These are phyloP conservation scores for Ephestia elutella DNA, from an alignment of 1,140 invertebrate genomes.

Conservation along the genomic window DNA sequence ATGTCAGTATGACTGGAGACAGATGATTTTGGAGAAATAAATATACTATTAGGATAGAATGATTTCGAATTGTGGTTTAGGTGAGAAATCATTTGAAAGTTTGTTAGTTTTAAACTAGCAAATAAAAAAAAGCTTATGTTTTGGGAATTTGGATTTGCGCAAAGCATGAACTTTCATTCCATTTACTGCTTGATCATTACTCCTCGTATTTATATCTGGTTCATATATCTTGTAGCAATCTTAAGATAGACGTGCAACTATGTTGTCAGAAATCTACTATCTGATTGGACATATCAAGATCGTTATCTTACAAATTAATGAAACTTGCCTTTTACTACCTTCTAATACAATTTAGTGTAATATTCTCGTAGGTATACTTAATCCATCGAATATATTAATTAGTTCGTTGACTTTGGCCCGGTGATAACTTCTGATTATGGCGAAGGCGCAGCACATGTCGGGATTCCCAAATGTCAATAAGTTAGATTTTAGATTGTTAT, in stretches of 20 bases:
- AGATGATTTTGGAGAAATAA: too few species aligned
- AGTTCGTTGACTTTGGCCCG: neutral
- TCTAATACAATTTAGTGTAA: neutral
- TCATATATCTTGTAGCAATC: constrained; percentile 13
- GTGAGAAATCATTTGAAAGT: too few species aligned
- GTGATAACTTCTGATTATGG: neutral
- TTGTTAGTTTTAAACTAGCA: too few species aligned
- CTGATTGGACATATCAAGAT: constrained; percentile 1
- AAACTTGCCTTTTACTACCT: neutral
- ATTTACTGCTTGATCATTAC: constrained; percentile 24
- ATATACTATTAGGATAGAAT: too few species aligned
- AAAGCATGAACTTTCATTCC: neutral
- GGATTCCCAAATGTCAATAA: constrained; percentile 6
- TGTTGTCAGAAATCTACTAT: neutral
- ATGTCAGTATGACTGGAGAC: too few species aligned
- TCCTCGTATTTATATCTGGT: constrained; percentile 14
- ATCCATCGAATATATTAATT: constrained; percentile 7
- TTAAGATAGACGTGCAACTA: neutral
- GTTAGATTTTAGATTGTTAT: neutral
- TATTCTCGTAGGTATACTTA: neutral
- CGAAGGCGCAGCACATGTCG: neutral
- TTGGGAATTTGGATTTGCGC: too few species aligned
- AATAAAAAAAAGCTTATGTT: too few species aligned
- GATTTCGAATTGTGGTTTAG: neutral
- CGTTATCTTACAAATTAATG: constrained; percentile 9